These are phyloP conservation scores for Sebastes goodei DNA, from an alignment of 2,797 vertebrate genomes.

Conservation along the genomic window DNA sequence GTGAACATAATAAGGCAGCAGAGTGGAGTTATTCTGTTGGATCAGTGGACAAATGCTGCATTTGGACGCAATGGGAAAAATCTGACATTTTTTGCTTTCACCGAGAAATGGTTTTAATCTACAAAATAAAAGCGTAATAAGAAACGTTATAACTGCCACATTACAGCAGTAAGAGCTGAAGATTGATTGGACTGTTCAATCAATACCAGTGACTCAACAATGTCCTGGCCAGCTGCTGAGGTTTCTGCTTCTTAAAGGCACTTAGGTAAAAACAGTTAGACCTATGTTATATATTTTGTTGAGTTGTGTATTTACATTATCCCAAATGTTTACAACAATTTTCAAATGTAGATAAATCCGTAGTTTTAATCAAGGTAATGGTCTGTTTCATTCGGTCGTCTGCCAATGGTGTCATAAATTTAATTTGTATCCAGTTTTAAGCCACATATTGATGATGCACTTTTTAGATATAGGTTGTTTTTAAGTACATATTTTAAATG, in stretches of 20 bases:
- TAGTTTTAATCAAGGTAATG: neutral
- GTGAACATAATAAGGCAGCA: neutral
- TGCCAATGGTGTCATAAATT: neutral
- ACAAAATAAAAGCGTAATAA: neutral
- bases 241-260: neutral
- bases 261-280: neutral
- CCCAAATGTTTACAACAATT: neutral
- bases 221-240: conserved; percentile 37
- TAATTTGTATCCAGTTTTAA: neutral
- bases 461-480: neutral
- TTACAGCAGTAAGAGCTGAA: neutral
- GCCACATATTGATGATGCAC: neutral
- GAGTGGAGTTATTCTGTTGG: neutral
- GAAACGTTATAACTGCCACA: neutral
- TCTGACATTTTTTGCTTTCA: neutral
- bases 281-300: neutral
- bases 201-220: conserved; percentile 43
- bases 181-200: conserved; percentile 23
- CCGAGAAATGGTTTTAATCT: neutral
- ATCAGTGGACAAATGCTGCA: neutral
- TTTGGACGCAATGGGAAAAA: neutral
- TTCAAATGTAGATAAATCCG: neutral
- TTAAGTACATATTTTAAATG: neutral
- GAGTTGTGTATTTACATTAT: neutral
- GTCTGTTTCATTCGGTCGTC: neutral